Conservation (phyloP, 2,113 vertebrate species). For the Lepus timidus region DNA sequence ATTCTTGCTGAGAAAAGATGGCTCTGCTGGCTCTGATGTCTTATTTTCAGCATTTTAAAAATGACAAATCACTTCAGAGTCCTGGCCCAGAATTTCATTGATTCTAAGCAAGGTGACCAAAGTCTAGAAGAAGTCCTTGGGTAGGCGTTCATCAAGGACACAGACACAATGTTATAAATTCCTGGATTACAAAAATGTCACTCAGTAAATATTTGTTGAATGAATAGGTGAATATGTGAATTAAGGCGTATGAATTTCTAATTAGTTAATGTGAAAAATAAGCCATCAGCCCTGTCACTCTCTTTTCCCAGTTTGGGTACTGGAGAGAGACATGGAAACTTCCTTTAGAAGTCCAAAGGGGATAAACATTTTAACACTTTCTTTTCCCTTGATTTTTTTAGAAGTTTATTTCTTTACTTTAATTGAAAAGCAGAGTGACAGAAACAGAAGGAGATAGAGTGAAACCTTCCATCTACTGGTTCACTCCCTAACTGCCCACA, state of each 20-base stretch:
- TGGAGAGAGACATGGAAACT: constrained; percentile 28
- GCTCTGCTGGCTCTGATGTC: not conserved
- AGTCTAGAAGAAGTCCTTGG: not conserved
- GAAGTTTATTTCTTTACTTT: too few species aligned
- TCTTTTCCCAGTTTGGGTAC: not conserved
- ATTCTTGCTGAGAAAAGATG: constrained; percentile 66
- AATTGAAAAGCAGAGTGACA: too few species aligned
- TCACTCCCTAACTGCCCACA: too few species aligned
- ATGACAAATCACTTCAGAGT: constrained; percentile 42
- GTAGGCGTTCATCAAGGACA: not conserved
- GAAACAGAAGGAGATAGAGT: too few species aligned
- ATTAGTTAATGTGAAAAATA: constrained; percentile 34
- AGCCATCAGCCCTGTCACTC: not conserved
- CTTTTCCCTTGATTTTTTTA: not conserved
- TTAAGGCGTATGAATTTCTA: constrained; percentile 38
- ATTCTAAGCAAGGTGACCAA: constrained; percentile 15
- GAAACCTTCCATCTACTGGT: too few species aligned
- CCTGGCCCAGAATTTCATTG: not conserved
- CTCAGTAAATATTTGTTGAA: not conserved
- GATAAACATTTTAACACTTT: not conserved
- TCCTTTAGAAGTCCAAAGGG: not conserved
- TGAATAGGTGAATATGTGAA: not conserved
- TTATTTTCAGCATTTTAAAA: constrained; percentile 61
- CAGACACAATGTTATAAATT: not conserved
- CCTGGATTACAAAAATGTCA: not conserved